Evolutionary conservation across 2,888 invertebrate species (phyloP).

Genomic region (Archaeoteleia sp.): DNA sequence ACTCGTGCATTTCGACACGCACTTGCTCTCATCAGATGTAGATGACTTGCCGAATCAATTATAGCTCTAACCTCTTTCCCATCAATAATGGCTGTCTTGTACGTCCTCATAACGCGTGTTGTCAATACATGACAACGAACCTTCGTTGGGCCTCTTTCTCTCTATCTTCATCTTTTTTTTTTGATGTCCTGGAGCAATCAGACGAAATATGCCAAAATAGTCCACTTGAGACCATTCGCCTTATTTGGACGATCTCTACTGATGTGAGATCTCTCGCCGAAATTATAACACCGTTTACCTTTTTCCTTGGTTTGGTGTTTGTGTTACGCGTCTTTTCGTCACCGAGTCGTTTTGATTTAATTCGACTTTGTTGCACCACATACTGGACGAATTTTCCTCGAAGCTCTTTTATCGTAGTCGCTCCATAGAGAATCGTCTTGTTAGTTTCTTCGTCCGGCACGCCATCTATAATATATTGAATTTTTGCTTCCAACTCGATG

Average conservation of each 20-base stretch:
- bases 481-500: slow-evolving; percentile 18
- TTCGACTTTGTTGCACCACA: background rate
- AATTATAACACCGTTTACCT: slow-evolving; percentile 9
- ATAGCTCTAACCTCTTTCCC: background rate
- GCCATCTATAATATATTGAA: slow-evolving; percentile 14
- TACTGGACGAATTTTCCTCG: slow-evolving; percentile 1
- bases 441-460: slow-evolving; percentile 8
- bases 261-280: slow-evolving; percentile 5
- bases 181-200: too few relatives aligned
- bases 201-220: slow-evolving; percentile 13
- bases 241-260: slow-evolving; percentile 29
- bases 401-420: background rate
- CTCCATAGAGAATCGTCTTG: slow-evolving; percentile 18
- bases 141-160: too few relatives aligned
- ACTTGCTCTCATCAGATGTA: too few relatives aligned
- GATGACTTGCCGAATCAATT: slow-evolving; percentile 5
- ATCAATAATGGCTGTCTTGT: background rate
- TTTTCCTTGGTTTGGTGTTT: too few relatives aligned
- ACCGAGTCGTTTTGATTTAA: too few relatives aligned
- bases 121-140: too few relatives aligned
- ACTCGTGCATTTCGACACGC: too few relatives aligned
- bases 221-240: slow-evolving; percentile 19
- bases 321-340: too few relatives aligned
- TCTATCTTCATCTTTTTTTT: too few relatives aligned
- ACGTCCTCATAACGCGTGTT: slow-evolving; percentile 1